A percentile compares a stretch with the other conserved stretches of the same genome.
phyloP scores from a whole-genome alignment of 2,113 vertebrate genomes.

The Bufo gargarizans region DNA sequence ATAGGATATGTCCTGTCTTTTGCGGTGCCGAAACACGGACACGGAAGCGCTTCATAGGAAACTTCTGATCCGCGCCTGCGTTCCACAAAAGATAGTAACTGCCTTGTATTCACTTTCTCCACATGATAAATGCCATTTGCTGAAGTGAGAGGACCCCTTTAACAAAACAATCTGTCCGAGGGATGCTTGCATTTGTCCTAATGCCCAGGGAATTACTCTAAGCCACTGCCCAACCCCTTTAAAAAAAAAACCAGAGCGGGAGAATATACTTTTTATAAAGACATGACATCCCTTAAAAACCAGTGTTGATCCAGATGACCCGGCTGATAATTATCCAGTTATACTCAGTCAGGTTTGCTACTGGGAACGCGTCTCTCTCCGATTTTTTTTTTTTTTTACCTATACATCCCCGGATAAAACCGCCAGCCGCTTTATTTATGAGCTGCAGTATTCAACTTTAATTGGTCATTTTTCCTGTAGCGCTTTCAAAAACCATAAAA shows the following conservation, averaged over 20 bases:
- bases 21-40: too few relatives aligned
- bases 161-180: too few relatives aligned
- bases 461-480: constrained; percentile 52
- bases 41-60: too few relatives aligned
- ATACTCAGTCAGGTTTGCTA: neutral
- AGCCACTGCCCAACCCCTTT: too few relatives aligned
- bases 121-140: too few relatives aligned
- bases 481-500: constrained; percentile 46
- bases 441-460: constrained; percentile 42
- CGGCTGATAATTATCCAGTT: neutral
- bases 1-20: too few relatives aligned
- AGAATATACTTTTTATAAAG: neutral
- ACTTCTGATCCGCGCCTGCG: too few relatives aligned
- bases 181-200: too few relatives aligned
- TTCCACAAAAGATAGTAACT: too few relatives aligned
- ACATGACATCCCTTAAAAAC: neutral
- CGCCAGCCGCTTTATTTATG: constrained; percentile 36
- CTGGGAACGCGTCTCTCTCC: neutral
- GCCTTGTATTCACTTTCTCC: too few relatives aligned
- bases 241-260: neutral
- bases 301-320: neutral
- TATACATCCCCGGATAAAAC: constrained; percentile 8
- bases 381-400: constrained; percentile 23
- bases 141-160: too few relatives aligned
- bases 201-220: too few relatives aligned